These are phyloP conservation scores for Cheilosia urbana DNA, from an alignment of 2,888 invertebrate genomes.

Conservation along the genomic window DNA sequence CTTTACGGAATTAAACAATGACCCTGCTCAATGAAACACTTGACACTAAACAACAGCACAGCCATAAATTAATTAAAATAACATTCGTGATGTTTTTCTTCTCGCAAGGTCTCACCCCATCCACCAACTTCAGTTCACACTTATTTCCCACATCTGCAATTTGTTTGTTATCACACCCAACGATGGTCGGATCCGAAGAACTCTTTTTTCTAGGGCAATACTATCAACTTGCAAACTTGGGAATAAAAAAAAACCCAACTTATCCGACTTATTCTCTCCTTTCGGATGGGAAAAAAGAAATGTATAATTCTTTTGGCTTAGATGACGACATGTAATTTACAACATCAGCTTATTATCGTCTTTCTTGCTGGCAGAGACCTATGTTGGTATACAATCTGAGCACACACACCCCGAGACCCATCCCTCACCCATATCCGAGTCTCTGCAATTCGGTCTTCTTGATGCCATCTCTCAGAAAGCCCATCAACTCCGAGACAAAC, in stretches of 20 bases:
- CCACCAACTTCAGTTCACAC: slow-evolving; percentile 35
- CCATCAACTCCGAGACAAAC: slow-evolving; percentile 74
- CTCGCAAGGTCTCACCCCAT: neutral
- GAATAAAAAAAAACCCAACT: slow-evolving; percentile 35
- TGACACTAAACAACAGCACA: slow-evolving; percentile 1
- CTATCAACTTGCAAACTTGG: slow-evolving; percentile 43
- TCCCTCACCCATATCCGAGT: neutral
- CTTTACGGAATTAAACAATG: neutral
- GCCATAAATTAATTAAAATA: slow-evolving; percentile 65
- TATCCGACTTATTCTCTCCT: slow-evolving; percentile 25
- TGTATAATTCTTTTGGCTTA: slow-evolving; percentile 63
- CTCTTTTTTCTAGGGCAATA: slow-evolving; percentile 3
- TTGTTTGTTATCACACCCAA: slow-evolving; percentile 55
- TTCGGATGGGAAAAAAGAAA: neutral
- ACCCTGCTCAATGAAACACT: neutral
- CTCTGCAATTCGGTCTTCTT: slow-evolving; percentile 25
- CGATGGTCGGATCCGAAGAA: slow-evolving; percentile 18
- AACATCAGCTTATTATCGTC: slow-evolving; percentile 72
- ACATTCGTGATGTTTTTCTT: slow-evolving; percentile 26
- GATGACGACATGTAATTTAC: slow-evolving; percentile 73
- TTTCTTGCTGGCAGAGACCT: slow-evolving; percentile 15
- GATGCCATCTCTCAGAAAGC: slow-evolving; percentile 69
- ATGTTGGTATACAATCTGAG: neutral
- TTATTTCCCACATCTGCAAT: slow-evolving; percentile 67
- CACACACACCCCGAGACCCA: neutral